Base-by-base conservation (phyloP, 2,888 invertebrate genomes). In the Drosophila peninsularis region DNA sequence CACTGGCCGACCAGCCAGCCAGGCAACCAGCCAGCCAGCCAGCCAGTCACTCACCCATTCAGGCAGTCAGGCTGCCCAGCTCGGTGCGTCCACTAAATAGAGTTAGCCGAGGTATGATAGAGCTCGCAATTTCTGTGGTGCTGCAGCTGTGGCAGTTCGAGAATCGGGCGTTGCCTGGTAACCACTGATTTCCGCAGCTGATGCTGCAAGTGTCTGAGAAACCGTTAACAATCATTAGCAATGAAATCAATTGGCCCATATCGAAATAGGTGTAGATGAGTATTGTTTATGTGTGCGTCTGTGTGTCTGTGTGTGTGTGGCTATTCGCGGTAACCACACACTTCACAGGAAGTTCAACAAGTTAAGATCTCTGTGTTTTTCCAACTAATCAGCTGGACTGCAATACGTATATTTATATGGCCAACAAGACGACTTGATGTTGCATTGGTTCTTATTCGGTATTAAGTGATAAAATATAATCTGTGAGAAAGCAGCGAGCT, bases 231-330 rank as follows among this genome's bases (percentile, higher is more conserved):
- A 75, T 86, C 78, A 83, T 83, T 86, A 83, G 82, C 84, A 81
- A 77, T 72, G 71, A 83, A 86, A 83, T 83, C 82, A 83, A 83
- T 83, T 86, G 82, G 84, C 87, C 82, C 87, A 86, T 83, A 83
- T 83, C 79, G 71, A 77, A 77, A 79, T 85, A 74, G 69, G 47
- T 64, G 62, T 67, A 63, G 53, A 47, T 49, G 64, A 62, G 70
- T 70, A 63, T 63, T 70, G 72, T 65, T 52, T 58, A 4, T 39
- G 27, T 39, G 27, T 27, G 17, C 41, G 53, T 53, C 5, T 13
- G 27, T 37, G n/a, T 14, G 14, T 37, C 11, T 24, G 27, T 37
- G 2, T 37, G 39, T 39, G 56, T 63, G 62, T 45, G 62, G 37
- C n/a, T 47, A 24, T 44, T 58, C 50, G 44, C 50, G 58, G 61